Evolutionary conservation across 2,888 invertebrate species (phyloP), one percentile per base, ranked within the genome.

Genomic region (Yponomeuta evonymella): DNA sequence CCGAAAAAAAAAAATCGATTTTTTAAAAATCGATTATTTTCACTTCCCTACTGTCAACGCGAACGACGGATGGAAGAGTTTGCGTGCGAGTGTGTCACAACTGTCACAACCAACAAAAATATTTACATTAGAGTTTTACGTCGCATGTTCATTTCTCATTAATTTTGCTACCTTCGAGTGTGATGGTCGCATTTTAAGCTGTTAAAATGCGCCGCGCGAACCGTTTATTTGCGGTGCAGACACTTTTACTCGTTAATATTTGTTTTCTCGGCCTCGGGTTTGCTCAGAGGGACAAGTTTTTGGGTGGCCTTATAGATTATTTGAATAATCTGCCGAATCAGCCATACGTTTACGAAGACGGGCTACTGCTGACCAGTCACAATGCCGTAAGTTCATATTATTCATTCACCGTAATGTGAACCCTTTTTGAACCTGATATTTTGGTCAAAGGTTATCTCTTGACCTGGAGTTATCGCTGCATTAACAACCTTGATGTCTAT

Each of bases 321-420:
- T 84, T 93, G 75, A 93, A 93, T 80, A 85, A 85, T 75, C 82
- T 90, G 74, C 89, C 92, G 67, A 83, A 89, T 75, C 89, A 88
- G 72, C 74, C 81, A 67, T 91, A 89, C 78, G 81, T 80, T 63
- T 93, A 92, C 76, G 88, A 90, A 74, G 92, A 90, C 73, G 90
- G 88, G 73, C 81, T 82, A 72, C 77, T 93, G 67, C 74, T 88
- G 77, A 87, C 81, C 83, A 86, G 89, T 79, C 87, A 88, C 73
- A 84, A 88, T 80, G 84, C 84, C 76, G 94, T 94, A 82, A 88
- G 90, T 64, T 64, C 30, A 68, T 62, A 33, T 23, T 23, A 9
- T 15, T 30, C 72, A 71, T 69, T 70, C 6, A 67, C 36, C 23
- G 11, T 29, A 64, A 65, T 67, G 11, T 69, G 58, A 69, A 36